A percentile compares a stretch with the other conserved stretches of the same genome.
Evolutionary conservation across 37 sponge, comb jelly and placozoan species (phyloP).

Genomic region (Tethya wilhelma): DNA sequence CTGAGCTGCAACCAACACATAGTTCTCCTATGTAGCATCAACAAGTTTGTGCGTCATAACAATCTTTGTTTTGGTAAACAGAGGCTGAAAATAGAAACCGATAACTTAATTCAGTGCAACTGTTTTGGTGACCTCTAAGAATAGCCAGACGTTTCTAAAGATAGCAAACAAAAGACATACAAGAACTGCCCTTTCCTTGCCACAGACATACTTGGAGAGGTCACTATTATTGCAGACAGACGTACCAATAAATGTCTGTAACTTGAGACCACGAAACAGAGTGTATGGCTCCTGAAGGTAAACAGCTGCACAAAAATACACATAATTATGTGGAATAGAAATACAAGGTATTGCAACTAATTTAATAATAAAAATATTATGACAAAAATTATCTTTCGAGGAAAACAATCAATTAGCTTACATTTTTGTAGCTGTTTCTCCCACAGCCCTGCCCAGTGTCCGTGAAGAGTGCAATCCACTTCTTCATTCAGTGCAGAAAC

Average conservation of each 20-base stretch:
- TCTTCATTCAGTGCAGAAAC: background rate
- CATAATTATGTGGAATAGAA: background rate
- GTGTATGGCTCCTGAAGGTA: constrained; percentile 5
- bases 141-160: too few species aligned
- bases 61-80: too few species aligned
- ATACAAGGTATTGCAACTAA: background rate
- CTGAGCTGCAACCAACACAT: too few species aligned
- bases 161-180: background rate
- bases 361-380: background rate
- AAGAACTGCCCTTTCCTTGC: background rate
- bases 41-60: too few species aligned
- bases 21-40: too few species aligned
- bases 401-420: constrained; percentile 4
- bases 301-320: background rate
- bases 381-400: background rate
- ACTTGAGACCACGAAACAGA: constrained; percentile 21
- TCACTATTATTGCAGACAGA: too few species aligned
- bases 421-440: constrained; percentile 26
- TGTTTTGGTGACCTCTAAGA: background rate
- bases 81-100: too few species aligned
- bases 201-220: background rate
- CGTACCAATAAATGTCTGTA: constrained; percentile 32
- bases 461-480: constrained; percentile 4
- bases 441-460: constrained; percentile 32
- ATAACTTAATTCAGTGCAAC: too few species aligned